Evolutionary conservation across 2,113 vertebrate species (phyloP).

Genomic region (Ciconia stormi): DNA sequence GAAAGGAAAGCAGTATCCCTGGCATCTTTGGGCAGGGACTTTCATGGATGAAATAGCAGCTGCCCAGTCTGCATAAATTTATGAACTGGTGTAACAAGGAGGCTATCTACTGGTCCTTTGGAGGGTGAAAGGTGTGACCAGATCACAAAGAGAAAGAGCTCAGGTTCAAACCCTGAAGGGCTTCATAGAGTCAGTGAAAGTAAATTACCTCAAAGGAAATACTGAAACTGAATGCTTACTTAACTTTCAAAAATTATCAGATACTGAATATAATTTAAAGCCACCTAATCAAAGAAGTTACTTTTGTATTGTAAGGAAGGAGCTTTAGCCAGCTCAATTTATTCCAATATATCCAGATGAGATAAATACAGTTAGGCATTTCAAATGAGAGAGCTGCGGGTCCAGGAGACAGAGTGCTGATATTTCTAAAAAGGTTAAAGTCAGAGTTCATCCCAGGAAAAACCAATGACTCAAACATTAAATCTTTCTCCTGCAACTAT

Average conservation of each 20-base stretch:
- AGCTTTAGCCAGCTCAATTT: neutral
- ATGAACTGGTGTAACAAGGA: neutral
- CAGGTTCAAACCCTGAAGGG: neutral
- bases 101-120: neutral
- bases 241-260: neutral
- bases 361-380: neutral
- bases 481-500: neutral
- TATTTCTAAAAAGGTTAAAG: neutral
- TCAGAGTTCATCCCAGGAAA: neutral
- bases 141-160: neutral
- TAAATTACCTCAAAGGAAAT: neutral
- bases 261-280: neutral
- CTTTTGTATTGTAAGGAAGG: neutral
- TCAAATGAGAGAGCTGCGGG: neutral
- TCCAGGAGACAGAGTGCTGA: neutral
- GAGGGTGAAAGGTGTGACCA: neutral
- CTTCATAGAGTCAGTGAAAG: neutral
- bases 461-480: neutral
- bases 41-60: conserved; percentile 10
- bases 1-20: conserved; percentile 16
- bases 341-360: neutral
- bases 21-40: conserved; percentile 6
- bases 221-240: neutral
- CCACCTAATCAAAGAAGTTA: neutral
- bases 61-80: conserved; percentile 16